Evolutionary conservation across 2,888 invertebrate genomes (phyloP), one percentile per base, ranked within the genome.

Genomic region (Euphydryas editha): DNA sequence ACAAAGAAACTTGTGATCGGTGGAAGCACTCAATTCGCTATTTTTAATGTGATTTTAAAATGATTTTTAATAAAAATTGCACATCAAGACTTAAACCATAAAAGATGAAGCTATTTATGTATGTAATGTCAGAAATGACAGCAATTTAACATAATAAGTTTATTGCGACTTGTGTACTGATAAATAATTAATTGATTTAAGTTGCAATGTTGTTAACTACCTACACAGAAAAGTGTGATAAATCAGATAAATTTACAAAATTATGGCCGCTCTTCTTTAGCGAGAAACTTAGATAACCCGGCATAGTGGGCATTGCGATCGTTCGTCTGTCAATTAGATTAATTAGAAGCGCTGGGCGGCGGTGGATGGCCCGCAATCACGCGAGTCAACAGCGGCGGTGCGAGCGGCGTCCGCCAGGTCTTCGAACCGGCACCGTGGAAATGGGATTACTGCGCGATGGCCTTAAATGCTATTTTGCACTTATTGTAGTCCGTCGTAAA

Each of bases 401-500:
- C 76, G 71, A 70, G 72, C 62, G 66, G 67, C 72, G 71, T 65
- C 73, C 71, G 75, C 24, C 77, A 76, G 83, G 86, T 88, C 87
- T 88, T 79, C 85, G 86, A 88, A 88, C 88, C 85, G 80, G 76
- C 72, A 85, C 87, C 88, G 87, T 89, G 87, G 86, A 89, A 89
- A 89, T 88, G 83, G 83, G 86, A 89, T 89, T 90, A 88, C 85
- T 86, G 84, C 86, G 81, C 87, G 87, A 83, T 81, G 83, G 79
- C 80, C 82, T 81, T 82, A 83, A 79, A 85, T 80, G 82, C 81
- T 80, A 83, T 86, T 88, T 85, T 80, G 84, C 83, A 81, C 86
- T 86, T 79, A 79, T 81, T 84, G 78, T 81, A 78, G 78, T 68
- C 75, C 73, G 75, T 69, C 77, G 75, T 78, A 77, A 78, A 77